Percentiles rank a stretch among this genome's conserved stretches.
phyloP scores from a whole-genome alignment of 2,888 invertebrate genomes.

The Sinotaia quadrata region DNA sequence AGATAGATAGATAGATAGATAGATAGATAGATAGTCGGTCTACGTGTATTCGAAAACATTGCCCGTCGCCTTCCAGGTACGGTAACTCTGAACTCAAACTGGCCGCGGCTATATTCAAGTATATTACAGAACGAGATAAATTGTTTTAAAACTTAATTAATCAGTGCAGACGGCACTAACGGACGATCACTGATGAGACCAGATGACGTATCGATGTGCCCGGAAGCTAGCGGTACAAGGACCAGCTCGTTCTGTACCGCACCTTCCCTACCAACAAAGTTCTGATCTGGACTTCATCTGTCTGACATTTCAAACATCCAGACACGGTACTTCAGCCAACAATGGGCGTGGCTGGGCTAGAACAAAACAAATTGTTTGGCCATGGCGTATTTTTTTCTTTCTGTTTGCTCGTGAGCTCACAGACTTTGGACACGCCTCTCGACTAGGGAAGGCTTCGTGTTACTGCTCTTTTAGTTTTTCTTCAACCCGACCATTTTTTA shows the following conservation, averaged over 20 bases:
- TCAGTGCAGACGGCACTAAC: conserved; percentile 22
- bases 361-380: conserved; percentile 31
- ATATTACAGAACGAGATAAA: conserved; percentile 24
- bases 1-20: neutral
- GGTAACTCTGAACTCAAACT: neutral
- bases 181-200: conserved; percentile 25
- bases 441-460: no score
- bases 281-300: conserved; percentile 16
- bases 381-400: neutral
- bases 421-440: conserved; percentile 15
- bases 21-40: neutral
- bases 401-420: conserved; percentile 18
- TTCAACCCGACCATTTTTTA: no score
- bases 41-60: neutral
- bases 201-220: conserved; percentile 28
- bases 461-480: no score
- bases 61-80: neutral
- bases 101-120: neutral
- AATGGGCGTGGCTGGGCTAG: conserved; percentile 9
- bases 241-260: no score
- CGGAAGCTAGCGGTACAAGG: conserved; percentile 1
- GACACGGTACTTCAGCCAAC: neutral
- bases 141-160: conserved; percentile 28
- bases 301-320: conserved; percentile 12
- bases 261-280: neutral